Conservation (phyloP, 2,113 vertebrate species). For the Smithornis capensis region DNA sequence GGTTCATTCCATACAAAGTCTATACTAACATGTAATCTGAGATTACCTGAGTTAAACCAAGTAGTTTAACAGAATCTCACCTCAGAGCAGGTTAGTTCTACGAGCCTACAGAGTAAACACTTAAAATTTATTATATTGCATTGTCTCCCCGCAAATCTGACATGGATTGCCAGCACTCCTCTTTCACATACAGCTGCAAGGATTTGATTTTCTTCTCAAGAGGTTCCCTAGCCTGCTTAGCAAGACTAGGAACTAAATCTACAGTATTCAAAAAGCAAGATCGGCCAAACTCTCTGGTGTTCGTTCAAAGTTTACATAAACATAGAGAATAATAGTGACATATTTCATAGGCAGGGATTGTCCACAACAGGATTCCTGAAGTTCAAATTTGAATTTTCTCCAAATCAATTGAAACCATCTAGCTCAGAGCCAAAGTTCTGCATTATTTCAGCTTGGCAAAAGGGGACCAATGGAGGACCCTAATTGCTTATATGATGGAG, state of each 20-base stretch:
- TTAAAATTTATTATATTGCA: neutral
- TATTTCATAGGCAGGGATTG: neutral
- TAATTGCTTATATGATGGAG: neutral
- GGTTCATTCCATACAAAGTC: neutral
- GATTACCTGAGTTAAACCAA: neutral
- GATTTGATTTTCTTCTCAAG: neutral
- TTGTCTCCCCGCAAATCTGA: neutral
- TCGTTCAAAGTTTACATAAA: neutral
- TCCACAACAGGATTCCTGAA: accelerated
- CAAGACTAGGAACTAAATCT: neutral
- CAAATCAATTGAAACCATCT: neutral
- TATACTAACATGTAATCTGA: neutral
- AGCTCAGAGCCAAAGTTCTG: neutral
- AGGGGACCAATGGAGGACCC: neutral
- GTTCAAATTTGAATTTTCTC: neutral
- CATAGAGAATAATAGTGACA: neutral
- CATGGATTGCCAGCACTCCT: neutral
- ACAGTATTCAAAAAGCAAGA: neutral
- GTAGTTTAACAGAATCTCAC: neutral
- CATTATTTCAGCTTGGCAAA: neutral
- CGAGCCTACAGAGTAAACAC: neutral
- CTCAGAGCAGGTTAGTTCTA: neutral
- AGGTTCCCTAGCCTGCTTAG: neutral
- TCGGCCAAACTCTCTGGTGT: neutral
- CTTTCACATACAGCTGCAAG: neutral